These are phyloP conservation scores for Drosophila emarginata DNA, from an alignment of 2,888 invertebrate genomes.

Conservation along the genomic window DNA sequence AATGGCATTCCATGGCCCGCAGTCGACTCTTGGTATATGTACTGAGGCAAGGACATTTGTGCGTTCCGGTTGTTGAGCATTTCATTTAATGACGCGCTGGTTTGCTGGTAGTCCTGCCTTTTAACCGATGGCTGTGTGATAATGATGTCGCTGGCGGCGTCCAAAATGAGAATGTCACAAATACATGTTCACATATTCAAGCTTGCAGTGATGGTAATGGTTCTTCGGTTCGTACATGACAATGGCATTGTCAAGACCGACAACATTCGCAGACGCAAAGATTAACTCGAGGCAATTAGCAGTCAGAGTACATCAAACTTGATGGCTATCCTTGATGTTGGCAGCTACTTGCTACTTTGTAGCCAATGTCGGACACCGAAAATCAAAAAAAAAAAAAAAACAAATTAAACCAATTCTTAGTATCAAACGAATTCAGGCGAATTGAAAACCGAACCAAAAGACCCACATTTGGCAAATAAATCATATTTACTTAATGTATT, in stretches of 20 bases:
- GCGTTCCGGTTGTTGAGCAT: conserved; percentile 64
- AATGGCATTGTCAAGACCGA: conserved; percentile 27
- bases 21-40: conserved; percentile 36
- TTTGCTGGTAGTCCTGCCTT: conserved; percentile 12
- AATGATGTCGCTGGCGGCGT: conserved; percentile 48
- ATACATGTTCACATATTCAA: conserved; percentile 4
- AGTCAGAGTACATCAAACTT: conserved; percentile 25
- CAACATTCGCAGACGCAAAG: not conserved
- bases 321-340: not conserved
- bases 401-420: not conserved
- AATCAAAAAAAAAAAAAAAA: no score
- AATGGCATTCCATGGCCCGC: not conserved
- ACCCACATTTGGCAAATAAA: conserved; percentile 45
- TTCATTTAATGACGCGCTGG: conserved; percentile 59
- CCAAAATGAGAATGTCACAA: conserved; percentile 16
- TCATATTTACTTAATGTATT: conserved; percentile 52
- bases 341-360: not conserved
- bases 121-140: conserved; percentile 48
- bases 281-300: conserved; percentile 37
- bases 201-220: not conserved
- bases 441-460: not conserved
- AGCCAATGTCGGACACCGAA: conserved; percentile 1
- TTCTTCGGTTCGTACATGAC: conserved; percentile 8
- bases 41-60: conserved; percentile 56
- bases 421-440: not conserved